These are phyloP conservation scores for Daboia siamensis DNA, from an alignment of 2,113 vertebrate species.

Conservation along the genomic window DNA sequence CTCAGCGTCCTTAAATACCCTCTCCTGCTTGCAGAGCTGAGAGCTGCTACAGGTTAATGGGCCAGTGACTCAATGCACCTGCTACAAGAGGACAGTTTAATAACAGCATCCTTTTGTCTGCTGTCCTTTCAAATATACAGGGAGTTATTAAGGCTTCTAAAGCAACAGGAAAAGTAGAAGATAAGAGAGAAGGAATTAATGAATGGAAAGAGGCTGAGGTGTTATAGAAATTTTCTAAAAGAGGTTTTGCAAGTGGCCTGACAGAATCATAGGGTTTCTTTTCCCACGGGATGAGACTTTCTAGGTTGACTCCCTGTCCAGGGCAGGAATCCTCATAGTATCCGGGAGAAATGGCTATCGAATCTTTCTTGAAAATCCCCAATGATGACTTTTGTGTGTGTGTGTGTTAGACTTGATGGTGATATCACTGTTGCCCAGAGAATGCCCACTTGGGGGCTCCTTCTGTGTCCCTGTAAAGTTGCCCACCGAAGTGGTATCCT, in stretches of 20 bases:
- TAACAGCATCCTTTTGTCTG: slow-evolving; percentile 27
- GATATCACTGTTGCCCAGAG: neutral
- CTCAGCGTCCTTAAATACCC: neutral
- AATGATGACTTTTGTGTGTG: neutral
- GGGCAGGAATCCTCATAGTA: neutral
- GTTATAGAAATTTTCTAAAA: neutral
- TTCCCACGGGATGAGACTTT: neutral
- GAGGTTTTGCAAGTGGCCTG: neutral
- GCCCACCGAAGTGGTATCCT: neutral
- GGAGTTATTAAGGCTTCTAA: slow-evolving; percentile 17
- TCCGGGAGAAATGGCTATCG: neutral
- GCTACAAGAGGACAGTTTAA: slow-evolving; percentile 7
- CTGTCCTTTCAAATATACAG: slow-evolving; percentile 5
- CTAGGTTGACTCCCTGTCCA: neutral
- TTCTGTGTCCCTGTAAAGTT: neutral
- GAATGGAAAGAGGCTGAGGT: neutral
- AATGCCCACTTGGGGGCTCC: neutral
- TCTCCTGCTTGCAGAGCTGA: neutral
- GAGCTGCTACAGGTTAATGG: slow-evolving; percentile 14
- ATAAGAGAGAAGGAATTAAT: neutral
- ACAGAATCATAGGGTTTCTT: neutral
- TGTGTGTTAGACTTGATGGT: neutral
- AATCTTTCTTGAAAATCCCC: neutral
- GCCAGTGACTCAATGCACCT: neutral
- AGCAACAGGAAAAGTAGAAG: neutral